Evolutionary conservation across 2,113 vertebrate genomes (phyloP), one percentile per base, ranked within the genome.

Genomic region (Catharus bicknelli): DNA sequence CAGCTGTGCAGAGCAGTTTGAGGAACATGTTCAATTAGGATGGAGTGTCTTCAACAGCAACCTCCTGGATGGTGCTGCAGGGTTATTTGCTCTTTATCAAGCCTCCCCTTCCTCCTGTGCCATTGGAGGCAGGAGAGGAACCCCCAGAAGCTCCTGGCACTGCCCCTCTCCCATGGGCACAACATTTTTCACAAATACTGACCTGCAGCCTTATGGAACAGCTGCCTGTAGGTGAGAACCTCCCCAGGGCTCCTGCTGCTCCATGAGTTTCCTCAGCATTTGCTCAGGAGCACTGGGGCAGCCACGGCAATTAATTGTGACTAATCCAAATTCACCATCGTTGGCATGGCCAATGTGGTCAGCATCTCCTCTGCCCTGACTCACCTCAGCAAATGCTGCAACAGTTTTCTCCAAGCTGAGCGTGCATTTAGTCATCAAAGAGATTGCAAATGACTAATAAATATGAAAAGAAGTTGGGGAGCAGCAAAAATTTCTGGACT

Each of bases 401-500:
- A 16, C 43, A 17, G 36, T 27, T 73, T 93, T 25, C 70, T 73
- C 67, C 1, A 1, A 62, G 51, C 47, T 73, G 68, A 86, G 48
- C 47, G 6, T 5, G 40, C 36, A 78, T 74, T 61, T 42, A 64
- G 40, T 57, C 90, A 78, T 90, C 88, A 94, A 90, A 95, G 86
- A 59, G 45, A 79, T 19, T 68, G 90, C 83, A 72, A 88, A 57
- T 51, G 83, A 73, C 36, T 80, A 78, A 83, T 61, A 80, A 77
- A 86, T 83, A 80, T 30, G 50, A 78, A 75, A 83, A 85, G 54
- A 57, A 89, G 62, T 58, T 7, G 1, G 34, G n/a, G 81, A 74
- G 67, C 77, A 95, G 58, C 73, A 92, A 86, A 76, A 63, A 79
- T 67, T 67, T 86, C 92, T 92, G 89, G 92, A 88, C 73, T 29